phyloP scores from a whole-genome alignment of 2,113 vertebrate species.

The Hippotragus niger region DNA sequence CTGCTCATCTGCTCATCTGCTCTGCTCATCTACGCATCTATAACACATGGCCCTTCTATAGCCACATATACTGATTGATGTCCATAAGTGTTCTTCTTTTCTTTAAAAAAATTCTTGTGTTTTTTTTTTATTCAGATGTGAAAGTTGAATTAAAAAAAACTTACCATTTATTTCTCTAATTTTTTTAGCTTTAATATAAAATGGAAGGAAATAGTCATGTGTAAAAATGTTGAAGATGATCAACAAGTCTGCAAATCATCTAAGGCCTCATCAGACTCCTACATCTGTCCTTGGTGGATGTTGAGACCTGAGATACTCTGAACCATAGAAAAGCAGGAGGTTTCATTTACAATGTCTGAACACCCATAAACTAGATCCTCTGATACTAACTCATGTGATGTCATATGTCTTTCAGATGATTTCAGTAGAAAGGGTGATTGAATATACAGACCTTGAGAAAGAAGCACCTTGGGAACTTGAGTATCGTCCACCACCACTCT shows the following conservation, averaged over 20 bases:
- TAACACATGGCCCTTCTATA: not conserved
- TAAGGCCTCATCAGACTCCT: not conserved
- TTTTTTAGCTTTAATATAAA: not conserved
- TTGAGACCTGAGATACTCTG: not conserved
- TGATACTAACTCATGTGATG: accelerated
- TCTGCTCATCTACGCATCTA: too few relatives aligned
- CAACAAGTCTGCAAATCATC: not conserved
- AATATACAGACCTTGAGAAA: constrained; percentile 93
- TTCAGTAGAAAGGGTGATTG: constrained; percentile 93
- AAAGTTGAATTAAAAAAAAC: not conserved
- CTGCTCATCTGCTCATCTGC: too few relatives aligned
- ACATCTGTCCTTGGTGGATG: not conserved
- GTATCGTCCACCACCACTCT: constrained; percentile 85
- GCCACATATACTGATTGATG: not conserved
- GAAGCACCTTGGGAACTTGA: constrained; percentile 92
- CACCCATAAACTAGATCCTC: not conserved
- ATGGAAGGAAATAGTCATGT: not conserved
- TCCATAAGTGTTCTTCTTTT: not conserved
- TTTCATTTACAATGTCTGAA: not conserved
- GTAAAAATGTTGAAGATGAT: not conserved
- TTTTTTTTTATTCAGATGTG: not conserved
- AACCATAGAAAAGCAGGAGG: not conserved
- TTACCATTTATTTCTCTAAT: not conserved
- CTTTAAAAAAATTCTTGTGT: not conserved
- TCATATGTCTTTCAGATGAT: constrained; percentile 87